Evolutionary conservation across 2,888 invertebrate genomes (phyloP).

Genomic region (Pherbina coryleti): DNA sequence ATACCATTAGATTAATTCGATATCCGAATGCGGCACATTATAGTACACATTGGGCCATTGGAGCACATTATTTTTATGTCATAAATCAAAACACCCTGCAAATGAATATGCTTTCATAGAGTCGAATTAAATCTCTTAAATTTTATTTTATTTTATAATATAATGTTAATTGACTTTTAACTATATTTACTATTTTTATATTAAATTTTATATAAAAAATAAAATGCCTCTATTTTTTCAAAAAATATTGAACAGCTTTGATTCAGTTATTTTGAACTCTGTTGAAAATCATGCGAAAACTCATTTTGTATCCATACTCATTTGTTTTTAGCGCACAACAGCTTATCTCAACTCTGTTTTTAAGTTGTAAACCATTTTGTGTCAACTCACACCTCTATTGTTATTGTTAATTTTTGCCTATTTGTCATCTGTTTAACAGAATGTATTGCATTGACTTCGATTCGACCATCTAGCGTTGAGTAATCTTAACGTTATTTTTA

Average conservation of each 20-base stretch:
- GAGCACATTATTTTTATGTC: no score
- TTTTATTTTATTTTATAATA: neutral
- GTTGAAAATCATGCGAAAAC: no score
- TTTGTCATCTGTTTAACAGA: slow-evolving; percentile 18
- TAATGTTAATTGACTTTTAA: no score
- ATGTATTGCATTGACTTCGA: slow-evolving; percentile 27
- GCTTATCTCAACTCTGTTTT: neutral
- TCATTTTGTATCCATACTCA: no score
- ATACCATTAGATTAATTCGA: no score
- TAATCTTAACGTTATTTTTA: slow-evolving; percentile 14
- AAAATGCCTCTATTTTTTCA: neutral
- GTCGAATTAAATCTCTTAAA: slow-evolving; percentile 14
- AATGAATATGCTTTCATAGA: no score
- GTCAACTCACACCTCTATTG: neutral
- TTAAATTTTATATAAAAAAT: neutral
- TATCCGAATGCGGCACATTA: no score
- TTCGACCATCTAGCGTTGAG: neutral
- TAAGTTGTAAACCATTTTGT: neutral
- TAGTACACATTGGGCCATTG: no score
- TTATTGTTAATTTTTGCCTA: neutral
- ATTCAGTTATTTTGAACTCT: no score
- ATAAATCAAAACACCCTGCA: no score
- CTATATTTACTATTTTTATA: no score
- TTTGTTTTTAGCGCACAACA: no score
- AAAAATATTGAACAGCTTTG: neutral